phyloP scores from a whole-genome alignment of 2,113 vertebrate genomes.

The Hypocryptadius cinnamomeus region DNA sequence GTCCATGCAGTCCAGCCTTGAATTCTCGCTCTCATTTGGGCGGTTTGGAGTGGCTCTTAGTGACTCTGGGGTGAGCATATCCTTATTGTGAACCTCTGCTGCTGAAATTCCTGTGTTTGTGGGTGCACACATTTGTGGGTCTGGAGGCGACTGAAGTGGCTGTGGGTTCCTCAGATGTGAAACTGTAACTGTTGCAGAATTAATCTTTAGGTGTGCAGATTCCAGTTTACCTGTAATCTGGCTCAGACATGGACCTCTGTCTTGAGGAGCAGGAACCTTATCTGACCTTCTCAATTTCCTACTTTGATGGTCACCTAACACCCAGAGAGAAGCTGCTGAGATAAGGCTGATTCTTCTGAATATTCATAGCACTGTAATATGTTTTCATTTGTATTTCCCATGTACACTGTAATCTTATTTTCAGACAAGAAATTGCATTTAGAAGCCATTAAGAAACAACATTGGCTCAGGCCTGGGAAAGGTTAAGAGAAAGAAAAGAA shows the following conservation, averaged over 20 bases:
- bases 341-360: neutral
- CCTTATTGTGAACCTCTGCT: neutral
- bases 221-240: neutral
- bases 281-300: neutral
- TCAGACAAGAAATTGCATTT: neutral
- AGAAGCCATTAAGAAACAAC: neutral
- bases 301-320: neutral
- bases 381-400: neutral
- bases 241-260: neutral
- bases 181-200: neutral
- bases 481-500: neutral
- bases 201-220: neutral
- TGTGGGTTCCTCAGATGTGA: neutral
- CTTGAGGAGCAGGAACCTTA: neutral
- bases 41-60: accelerated
- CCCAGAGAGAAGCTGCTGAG: neutral
- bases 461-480: neutral
- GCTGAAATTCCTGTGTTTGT: neutral
- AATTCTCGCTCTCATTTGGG: neutral
- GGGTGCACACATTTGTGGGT: neutral
- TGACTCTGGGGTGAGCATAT: accelerated
- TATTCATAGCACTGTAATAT: neutral
- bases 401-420: slow-evolving; percentile 6
- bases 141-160: neutral
- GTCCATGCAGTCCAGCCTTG: neutral